Evolutionary conservation across 2,888 invertebrate genomes (phyloP).

Genomic region (Drosophila tripunctata): DNA sequence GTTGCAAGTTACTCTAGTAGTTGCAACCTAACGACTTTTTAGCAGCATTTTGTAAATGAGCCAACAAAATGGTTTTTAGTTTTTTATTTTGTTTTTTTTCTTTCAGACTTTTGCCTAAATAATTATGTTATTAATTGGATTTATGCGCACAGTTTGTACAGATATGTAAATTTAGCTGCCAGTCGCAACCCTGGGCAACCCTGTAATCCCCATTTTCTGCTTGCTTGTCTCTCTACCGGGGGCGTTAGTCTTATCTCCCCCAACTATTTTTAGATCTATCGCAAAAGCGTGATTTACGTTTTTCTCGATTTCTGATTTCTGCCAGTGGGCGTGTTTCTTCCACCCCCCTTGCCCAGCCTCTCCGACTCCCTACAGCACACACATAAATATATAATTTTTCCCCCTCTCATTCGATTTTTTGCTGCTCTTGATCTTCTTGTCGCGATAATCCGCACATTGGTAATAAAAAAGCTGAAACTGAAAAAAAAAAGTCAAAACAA

Average conservation of each 20-base stretch:
- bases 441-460: slow-evolving; percentile 74
- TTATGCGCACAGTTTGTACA: slow-evolving; percentile 68
- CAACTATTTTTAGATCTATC: slow-evolving; percentile 72
- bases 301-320: slow-evolving; percentile 42
- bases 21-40: slow-evolving; percentile 43
- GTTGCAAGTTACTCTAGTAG: slow-evolving; percentile 27
- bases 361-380: slow-evolving; percentile 51
- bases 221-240: slow-evolving; percentile 15
- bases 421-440: slow-evolving; percentile 74
- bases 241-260: slow-evolving; percentile 54
- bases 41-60: slow-evolving; percentile 61
- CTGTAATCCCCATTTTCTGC: slow-evolving; percentile 31
- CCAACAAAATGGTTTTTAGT: slow-evolving; percentile 49
- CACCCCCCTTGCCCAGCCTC: slow-evolving; percentile 40
- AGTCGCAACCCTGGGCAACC: slow-evolving; percentile 25
- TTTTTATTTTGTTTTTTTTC: not conserved
- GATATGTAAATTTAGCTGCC: slow-evolving; percentile 58
- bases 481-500: slow-evolving; percentile 20
- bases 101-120: slow-evolving; percentile 45
- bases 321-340: slow-evolving; percentile 63
- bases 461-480: slow-evolving; percentile 51
- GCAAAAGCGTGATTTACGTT: slow-evolving; percentile 76
- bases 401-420: slow-evolving; percentile 13
- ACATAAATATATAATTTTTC: slow-evolving; percentile 58
- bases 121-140: slow-evolving; percentile 77